Base-by-base conservation (phyloP, 2,113 vertebrate species). In the Xenotilapia caudafasciata region DNA sequence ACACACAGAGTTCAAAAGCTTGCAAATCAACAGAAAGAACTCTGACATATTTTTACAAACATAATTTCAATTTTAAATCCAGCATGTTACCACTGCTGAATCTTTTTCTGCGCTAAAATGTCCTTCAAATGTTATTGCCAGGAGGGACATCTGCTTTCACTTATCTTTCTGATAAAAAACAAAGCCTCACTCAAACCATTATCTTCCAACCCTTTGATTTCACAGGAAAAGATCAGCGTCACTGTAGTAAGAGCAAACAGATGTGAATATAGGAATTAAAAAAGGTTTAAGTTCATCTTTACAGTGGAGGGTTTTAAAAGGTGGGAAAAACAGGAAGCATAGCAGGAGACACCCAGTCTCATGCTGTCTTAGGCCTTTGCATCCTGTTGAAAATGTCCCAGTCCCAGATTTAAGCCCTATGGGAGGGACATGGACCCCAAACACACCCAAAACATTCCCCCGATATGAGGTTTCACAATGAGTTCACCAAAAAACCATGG, bases 151-250 rank as follows among this genome's bases (percentile, higher is more conserved):
- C 42, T 19, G 42, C 42, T 77, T 31, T 49, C 23, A 77, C 42
- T 31, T 77, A 77, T 49, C 15, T 0, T 77, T 49, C 70, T 49
- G 42, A 49, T 77, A 77, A 19, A 19, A 28, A 19, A 77, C 15
- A 9, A 8, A 19, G 9, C 62, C 47, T 56, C 47, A 83, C 88
- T 91, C 75, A 93, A 89, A 40, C 88, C 85, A 92, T 94, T 93
- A 88, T 86, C 55, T 86, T 88, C 42, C 75, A 81, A 82, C 83
- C 28, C 40, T 93, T 91, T 94, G 58, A 92, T 93, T 86, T 73
- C 56, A 85, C 84, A 86, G 89, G 86, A 93, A 93, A 93, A 88
- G 79, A 68, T 40, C 53, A 77, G 53, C 60, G 10, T 90, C 92
- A 90, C 75, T 88, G 88, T 87, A 92, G 92, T 86, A 83, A 83